Conservation (phyloP, 2,888 invertebrate species). For the Idaea biselata region DNA sequence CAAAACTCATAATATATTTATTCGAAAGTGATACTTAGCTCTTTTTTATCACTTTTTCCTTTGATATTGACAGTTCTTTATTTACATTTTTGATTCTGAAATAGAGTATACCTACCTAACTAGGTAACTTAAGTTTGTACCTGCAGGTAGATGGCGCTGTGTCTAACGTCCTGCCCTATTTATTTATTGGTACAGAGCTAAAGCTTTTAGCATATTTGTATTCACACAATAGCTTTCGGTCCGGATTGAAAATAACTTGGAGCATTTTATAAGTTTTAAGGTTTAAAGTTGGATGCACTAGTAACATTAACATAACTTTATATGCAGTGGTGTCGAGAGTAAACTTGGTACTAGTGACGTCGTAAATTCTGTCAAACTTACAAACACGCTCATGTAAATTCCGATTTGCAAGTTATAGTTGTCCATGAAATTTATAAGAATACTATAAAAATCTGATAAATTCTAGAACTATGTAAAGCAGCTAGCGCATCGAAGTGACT, state of each 20-base stretch:
- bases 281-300: slow-evolving; percentile 61
- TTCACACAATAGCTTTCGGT: slow-evolving; percentile 42
- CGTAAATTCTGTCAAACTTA: slow-evolving; percentile 73
- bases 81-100: too few relatives aligned
- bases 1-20: too few relatives aligned
- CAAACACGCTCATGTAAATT: slow-evolving; percentile 68
- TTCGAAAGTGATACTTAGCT: too few relatives aligned
- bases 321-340: slow-evolving; percentile 68
- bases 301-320: slow-evolving; percentile 75
- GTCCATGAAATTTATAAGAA: slow-evolving; percentile 54
- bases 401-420: slow-evolving; percentile 67
- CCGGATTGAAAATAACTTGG: slow-evolving; percentile 56
- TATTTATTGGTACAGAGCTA: slow-evolving; percentile 19
- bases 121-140: too few relatives aligned
- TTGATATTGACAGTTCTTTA: too few relatives aligned
- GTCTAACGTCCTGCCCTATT: background rate
- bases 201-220: slow-evolving; percentile 27
- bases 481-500: background rate
- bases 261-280: slow-evolving; percentile 70
- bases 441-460: slow-evolving; percentile 38
- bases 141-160: too few relatives aligned
- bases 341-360: slow-evolving; percentile 63
- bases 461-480: slow-evolving; percentile 21
- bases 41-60: too few relatives aligned
- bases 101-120: too few relatives aligned